phyloP scores from a whole-genome alignment of 2,888 invertebrate species.

The Sialis lutaria region DNA sequence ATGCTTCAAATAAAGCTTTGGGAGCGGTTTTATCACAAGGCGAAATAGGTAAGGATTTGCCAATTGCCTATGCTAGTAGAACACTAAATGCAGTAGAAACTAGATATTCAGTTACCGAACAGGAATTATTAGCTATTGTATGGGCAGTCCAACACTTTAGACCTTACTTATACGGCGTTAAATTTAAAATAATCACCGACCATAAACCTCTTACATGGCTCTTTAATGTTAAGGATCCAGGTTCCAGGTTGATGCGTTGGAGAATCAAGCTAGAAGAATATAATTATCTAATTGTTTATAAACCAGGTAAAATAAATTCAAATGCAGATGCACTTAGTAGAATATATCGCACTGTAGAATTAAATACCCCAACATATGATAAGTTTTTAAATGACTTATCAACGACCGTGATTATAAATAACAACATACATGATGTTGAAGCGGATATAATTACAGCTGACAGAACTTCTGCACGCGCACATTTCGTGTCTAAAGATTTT shows the following conservation, averaged over 20 bases:
- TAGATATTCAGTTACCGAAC: slow-evolving; percentile 5
- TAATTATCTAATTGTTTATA: not conserved
- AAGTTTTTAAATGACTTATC: too few species aligned
- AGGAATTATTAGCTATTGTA: slow-evolving; percentile 10
- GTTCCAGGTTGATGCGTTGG: slow-evolving; percentile 7
- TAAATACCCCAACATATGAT: too few species aligned
- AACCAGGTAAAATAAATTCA: not conserved
- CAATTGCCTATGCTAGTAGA: not conserved
- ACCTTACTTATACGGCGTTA: slow-evolving; percentile 11
- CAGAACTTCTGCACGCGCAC: too few species aligned
- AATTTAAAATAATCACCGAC: slow-evolving; percentile 10
- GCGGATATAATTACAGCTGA: too few species aligned
- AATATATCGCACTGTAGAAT: too few species aligned
- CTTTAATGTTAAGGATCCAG: slow-evolving; percentile 6
- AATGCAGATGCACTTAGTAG: not conserved
- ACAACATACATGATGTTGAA: too few species aligned
- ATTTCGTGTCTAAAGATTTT: too few species aligned
- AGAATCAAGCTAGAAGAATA: slow-evolving; percentile 6
- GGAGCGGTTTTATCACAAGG: not conserved
- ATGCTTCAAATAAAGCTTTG: not conserved
- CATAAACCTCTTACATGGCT: slow-evolving; percentile 10
- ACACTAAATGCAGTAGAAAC: not conserved
- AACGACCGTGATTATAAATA: too few species aligned
- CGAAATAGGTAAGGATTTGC: slow-evolving; percentile 1
- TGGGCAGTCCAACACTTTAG: slow-evolving; percentile 9